Evolutionary conservation across 2,797 vertebrate species (phyloP).

Genomic region (Argentina silus): DNA sequence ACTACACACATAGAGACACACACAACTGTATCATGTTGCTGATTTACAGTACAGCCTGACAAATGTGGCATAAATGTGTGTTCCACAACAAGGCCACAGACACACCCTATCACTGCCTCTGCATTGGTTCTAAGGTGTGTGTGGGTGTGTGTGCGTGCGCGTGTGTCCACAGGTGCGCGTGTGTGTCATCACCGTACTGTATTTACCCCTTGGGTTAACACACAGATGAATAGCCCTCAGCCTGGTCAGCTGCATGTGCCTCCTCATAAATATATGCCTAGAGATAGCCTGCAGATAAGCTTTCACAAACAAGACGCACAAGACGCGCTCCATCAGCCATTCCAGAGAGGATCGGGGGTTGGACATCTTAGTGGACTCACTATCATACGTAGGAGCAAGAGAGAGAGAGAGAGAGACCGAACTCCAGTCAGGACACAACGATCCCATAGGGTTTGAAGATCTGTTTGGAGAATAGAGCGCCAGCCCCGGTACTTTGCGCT

Average conservation of each 20-base stretch:
- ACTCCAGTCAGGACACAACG: neutral
- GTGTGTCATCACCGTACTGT: neutral
- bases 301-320: neutral
- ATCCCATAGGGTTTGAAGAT: neutral
- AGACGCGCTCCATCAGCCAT: neutral
- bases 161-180: neutral
- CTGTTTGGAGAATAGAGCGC: neutral
- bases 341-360: neutral
- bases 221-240: conserved; percentile 11
- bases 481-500: conserved; percentile 12
- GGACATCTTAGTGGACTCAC: neutral
- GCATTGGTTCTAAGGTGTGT: neutral
- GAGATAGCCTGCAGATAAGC: neutral
- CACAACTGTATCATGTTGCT: conserved; percentile 17
- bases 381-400: neutral
- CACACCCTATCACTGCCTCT: neutral
- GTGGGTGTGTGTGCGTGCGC: neutral
- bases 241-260: neutral
- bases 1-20: conserved; percentile 6
- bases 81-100: conserved; percentile 2
- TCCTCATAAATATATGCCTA: neutral
- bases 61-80: neutral
- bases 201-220: neutral
- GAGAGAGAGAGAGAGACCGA: neutral
- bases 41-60: conserved; percentile 11